Evolutionary conservation across 2,113 vertebrate species (phyloP).

Genomic region (Chaetodon auriga): DNA sequence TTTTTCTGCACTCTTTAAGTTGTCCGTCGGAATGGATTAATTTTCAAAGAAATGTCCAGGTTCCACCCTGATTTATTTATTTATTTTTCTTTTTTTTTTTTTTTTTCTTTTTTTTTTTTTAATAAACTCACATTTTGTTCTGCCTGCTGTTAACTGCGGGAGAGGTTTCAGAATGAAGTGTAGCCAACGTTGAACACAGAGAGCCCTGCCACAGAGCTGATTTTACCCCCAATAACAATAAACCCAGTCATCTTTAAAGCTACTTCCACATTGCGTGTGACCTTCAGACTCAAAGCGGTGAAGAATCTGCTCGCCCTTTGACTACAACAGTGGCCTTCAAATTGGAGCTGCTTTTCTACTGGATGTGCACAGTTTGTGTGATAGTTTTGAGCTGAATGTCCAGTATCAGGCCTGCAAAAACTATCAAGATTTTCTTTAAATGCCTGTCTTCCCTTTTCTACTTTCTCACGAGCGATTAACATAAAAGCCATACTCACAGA

Average conservation of each 20-base stretch:
- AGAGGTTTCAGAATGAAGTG: constrained; percentile 5
- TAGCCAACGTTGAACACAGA: constrained; percentile 16
- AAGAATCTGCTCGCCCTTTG: constrained; percentile 13
- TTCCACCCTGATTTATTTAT: too few relatives aligned
- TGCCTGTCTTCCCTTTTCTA: background rate
- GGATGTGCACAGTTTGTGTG: background rate
- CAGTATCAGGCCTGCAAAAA: background rate
- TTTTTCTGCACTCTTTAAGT: background rate
- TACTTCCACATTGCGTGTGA: constrained; percentile 34
- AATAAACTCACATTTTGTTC: background rate
- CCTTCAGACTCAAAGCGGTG: constrained; percentile 31
- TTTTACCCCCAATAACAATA: constrained; percentile 56
- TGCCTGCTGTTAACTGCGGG: background rate
- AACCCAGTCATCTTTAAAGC: constrained; percentile 35
- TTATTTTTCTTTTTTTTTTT: too few relatives aligned
- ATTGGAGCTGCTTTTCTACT: background rate
- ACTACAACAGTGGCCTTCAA: constrained; percentile 10
- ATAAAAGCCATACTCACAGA: constrained; percentile 60
- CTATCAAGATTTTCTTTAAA: background rate
- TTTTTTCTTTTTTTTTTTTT: background rate
- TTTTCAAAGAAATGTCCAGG: background rate
- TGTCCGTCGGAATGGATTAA: background rate
- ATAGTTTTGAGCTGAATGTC: background rate
- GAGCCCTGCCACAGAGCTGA: constrained; percentile 20
- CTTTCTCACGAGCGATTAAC: background rate